Evolutionary conservation across 2,797 vertebrate genomes (phyloP).

Genomic region (Cheirogaleus major): DNA sequence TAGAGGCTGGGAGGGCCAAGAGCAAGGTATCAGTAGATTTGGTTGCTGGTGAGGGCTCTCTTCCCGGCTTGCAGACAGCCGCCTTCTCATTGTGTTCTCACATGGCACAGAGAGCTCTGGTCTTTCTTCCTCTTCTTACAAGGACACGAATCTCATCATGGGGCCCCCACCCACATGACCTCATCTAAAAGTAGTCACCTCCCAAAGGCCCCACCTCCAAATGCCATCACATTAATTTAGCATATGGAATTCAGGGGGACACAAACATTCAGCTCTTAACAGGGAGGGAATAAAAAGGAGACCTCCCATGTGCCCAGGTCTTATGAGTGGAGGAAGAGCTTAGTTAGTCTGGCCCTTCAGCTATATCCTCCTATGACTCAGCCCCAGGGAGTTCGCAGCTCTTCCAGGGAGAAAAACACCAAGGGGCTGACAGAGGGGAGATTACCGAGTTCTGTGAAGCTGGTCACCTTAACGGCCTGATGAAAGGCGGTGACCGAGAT

Average conservation of each 20-base stretch:
- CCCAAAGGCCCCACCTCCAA: not conserved
- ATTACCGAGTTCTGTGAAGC: slow-evolving; percentile 72
- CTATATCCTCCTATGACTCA: not conserved
- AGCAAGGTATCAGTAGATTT: not conserved
- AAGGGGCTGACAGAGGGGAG: slow-evolving; percentile 55
- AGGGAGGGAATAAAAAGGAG: not conserved
- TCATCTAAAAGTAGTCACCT: not conserved
- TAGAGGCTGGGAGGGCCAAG: not conserved
- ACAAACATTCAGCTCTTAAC: not conserved
- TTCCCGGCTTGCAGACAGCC: not conserved
- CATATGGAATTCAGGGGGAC: not conserved
- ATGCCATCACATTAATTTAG: not conserved
- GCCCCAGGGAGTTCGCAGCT: not conserved
- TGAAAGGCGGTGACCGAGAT: slow-evolving; percentile 85
- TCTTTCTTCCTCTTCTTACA: not conserved
- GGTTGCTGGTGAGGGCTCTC: not conserved
- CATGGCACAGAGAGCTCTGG: not conserved
- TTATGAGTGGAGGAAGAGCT: not conserved
- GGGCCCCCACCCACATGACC: not conserved
- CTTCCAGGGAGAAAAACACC: not conserved
- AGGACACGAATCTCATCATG: not conserved
- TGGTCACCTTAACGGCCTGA: slow-evolving; percentile 84
- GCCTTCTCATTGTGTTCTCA: not conserved
- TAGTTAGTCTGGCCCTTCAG: not conserved
- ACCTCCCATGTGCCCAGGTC: not conserved